Percentiles rank a stretch among this genome's conserved stretches.
Conservation (phyloP, 2,888 invertebrate genomes). For the Alloscopus bannaensis region DNA sequence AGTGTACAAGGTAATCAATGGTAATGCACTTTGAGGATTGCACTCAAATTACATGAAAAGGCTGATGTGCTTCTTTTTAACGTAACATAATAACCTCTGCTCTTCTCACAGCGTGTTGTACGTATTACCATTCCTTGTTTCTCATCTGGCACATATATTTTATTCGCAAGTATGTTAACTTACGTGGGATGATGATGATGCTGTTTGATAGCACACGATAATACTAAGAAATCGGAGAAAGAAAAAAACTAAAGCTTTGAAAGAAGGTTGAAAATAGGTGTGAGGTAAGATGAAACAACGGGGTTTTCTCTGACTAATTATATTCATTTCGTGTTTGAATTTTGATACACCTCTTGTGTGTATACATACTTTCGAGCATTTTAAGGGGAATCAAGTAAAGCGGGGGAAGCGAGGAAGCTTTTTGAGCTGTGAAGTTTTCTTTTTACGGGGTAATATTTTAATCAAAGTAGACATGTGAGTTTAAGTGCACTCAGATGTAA, state of each 20-base stretch:
- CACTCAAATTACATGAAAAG: not conserved
- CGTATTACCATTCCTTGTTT: constrained; percentile 23
- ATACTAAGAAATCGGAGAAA: constrained; percentile 20
- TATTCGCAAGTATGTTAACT: not conserved
- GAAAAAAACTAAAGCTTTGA: too few relatives aligned
- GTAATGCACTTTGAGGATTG: constrained; percentile 1
- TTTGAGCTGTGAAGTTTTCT: constrained; percentile 17
- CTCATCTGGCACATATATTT: constrained; percentile 44
- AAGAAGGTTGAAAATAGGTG: constrained; percentile 34
- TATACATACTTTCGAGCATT: not conserved
- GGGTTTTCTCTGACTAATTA: constrained; percentile 54
- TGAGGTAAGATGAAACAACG: constrained; percentile 55
- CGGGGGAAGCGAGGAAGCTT: constrained; percentile 10
- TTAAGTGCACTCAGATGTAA: constrained; percentile 47
- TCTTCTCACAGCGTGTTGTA: not conserved
- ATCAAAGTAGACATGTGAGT: constrained; percentile 48
- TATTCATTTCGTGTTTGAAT: constrained; percentile 48
- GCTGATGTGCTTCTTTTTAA: constrained; percentile 1
- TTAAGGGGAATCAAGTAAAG: not conserved
- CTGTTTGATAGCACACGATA: constrained; percentile 15
- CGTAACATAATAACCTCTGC: constrained; percentile 27
- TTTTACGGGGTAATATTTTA: constrained; percentile 46
- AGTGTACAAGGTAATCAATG: not conserved
- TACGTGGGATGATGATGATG: constrained; percentile 30
- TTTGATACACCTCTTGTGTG: constrained; percentile 3